These are phyloP conservation scores for Pangasianodon hypophthalmus DNA, from an alignment of 2,113 vertebrate species.

Conservation along the genomic window DNA sequence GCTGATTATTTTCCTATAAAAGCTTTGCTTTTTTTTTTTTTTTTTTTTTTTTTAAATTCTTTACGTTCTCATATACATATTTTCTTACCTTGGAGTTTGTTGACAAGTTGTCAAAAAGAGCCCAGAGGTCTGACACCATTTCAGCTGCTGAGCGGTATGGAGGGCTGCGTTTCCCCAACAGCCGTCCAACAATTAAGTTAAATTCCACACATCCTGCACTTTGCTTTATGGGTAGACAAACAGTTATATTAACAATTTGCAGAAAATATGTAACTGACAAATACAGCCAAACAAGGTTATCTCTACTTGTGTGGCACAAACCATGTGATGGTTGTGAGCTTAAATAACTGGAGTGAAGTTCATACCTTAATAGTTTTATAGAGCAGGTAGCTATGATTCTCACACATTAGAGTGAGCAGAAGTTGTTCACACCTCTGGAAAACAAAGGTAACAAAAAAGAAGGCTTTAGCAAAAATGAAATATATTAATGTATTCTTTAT, in stretches of 20 bases:
- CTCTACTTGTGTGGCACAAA: not conserved
- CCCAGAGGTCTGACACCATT: slow-evolving; percentile 62
- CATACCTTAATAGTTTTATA: slow-evolving; percentile 44
- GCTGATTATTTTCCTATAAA: not conserved
- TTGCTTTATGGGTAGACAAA: slow-evolving; percentile 35
- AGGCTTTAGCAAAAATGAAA: not conserved
- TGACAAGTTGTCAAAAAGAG: slow-evolving; percentile 47
- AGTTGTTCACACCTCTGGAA: slow-evolving; percentile 64
- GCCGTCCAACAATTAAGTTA: slow-evolving; percentile 49
- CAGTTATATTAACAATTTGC: not conserved
- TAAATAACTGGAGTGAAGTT: not conserved
- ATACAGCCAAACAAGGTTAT: not conserved
- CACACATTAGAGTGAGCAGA: slow-evolving; percentile 57
- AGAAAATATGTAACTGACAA: not conserved
- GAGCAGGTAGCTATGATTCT: slow-evolving; percentile 45
- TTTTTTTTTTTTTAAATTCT: too few species aligned
- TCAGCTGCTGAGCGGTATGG: slow-evolving; percentile 60
- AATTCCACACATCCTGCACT: slow-evolving; percentile 48
- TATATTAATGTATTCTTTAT: not conserved
- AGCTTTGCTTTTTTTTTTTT: not conserved
- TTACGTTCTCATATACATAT: not conserved
- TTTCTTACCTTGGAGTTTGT: slow-evolving; percentile 49
- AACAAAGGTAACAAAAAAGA: slow-evolving; percentile 3
- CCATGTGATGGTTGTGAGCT: not conserved
- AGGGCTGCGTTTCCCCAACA: slow-evolving; percentile 52